Evolutionary conservation across 2,888 invertebrate species (phyloP).

Genomic region (Hyposoter didymator): DNA sequence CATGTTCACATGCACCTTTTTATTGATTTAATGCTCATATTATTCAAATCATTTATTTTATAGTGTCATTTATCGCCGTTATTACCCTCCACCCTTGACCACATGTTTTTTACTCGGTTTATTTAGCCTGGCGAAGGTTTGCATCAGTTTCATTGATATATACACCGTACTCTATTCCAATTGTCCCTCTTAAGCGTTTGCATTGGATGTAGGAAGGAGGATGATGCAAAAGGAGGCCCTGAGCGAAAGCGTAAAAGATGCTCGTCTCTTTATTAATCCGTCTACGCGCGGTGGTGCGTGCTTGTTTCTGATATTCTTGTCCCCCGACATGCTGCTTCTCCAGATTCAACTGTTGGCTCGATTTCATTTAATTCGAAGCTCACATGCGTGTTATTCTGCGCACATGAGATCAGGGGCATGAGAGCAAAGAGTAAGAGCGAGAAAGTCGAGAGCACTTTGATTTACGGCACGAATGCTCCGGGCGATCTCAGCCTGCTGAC

Average conservation of each 20-base stretch:
- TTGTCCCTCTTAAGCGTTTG: slow-evolving; percentile 8
- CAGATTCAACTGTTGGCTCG: slow-evolving; percentile 65
- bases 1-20: not conserved
- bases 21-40: slow-evolving; percentile 10
- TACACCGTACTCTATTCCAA: slow-evolving; percentile 26
- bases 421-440: slow-evolving; percentile 58
- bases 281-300: slow-evolving; percentile 29
- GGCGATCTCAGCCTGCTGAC: slow-evolving; percentile 67
- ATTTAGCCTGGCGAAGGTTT: slow-evolving; percentile 5
- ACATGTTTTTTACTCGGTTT: not conserved
- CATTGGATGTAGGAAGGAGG: not conserved
- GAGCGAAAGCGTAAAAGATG: slow-evolving; percentile 50
- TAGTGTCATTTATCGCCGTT: slow-evolving; percentile 27
- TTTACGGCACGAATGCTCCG: slow-evolving; percentile 68
- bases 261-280: slow-evolving; percentile 66
- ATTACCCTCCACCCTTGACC: slow-evolving; percentile 11
- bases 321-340: slow-evolving; percentile 45
- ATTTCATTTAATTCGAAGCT: slow-evolving; percentile 70
- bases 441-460: slow-evolving; percentile 67
- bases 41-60: slow-evolving; percentile 42
- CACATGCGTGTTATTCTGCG: slow-evolving; percentile 66
- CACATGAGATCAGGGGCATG: slow-evolving; percentile 37
- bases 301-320: slow-evolving; percentile 46
- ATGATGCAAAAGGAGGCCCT: slow-evolving; percentile 23
- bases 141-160: slow-evolving; percentile 39